Evolutionary conservation across 1,140 invertebrate species (phyloP).

Genomic region (Tetramorium parvispinum): DNA sequence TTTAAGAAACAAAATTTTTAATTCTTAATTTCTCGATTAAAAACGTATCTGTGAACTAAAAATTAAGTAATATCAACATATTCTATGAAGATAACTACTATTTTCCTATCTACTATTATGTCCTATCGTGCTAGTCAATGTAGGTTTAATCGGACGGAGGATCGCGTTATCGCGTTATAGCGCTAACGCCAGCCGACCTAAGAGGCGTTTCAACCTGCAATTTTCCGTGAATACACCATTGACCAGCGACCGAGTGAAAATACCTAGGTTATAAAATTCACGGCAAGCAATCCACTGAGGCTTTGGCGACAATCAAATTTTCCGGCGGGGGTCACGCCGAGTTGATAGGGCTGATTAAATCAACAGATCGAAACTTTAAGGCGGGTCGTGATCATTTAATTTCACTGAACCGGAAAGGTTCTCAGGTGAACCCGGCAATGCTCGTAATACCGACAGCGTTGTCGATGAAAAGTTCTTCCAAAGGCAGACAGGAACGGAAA

Average conservation of each 20-base stretch:
- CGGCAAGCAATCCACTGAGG: slow-evolving; percentile 16
- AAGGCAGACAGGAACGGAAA: not conserved
- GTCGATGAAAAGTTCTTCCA: slow-evolving; percentile 66
- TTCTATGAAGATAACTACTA: not conserved
- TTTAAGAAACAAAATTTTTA: not conserved
- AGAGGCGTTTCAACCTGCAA: slow-evolving; percentile 33
- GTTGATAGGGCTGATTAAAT: slow-evolving; percentile 64
- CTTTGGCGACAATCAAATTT: slow-evolving; percentile 63
- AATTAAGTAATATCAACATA: not conserved
- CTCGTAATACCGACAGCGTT: slow-evolving; percentile 18
- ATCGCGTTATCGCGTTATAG: slow-evolving; percentile 17
- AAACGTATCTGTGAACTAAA: not conserved
- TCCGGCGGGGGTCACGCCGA: slow-evolving; percentile 54
- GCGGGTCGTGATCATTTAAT: slow-evolving; percentile 68
- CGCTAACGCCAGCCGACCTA: not conserved
- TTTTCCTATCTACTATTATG: slow-evolving; percentile 13
- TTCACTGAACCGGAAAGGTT: slow-evolving; percentile 62
- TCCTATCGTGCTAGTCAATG: not conserved
- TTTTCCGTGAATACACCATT: slow-evolving; percentile 37
- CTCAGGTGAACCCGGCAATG: slow-evolving; percentile 45
- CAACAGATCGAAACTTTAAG: slow-evolving; percentile 73
- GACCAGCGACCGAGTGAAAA: slow-evolving; percentile 13
- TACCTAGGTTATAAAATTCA: slow-evolving; percentile 51
- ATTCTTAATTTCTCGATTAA: not conserved
- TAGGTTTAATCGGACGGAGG: slow-evolving; percentile 40